These are phyloP conservation scores for Stenchaetothrips biformis DNA, from an alignment of 2,888 invertebrate species.

Conservation along the genomic window DNA sequence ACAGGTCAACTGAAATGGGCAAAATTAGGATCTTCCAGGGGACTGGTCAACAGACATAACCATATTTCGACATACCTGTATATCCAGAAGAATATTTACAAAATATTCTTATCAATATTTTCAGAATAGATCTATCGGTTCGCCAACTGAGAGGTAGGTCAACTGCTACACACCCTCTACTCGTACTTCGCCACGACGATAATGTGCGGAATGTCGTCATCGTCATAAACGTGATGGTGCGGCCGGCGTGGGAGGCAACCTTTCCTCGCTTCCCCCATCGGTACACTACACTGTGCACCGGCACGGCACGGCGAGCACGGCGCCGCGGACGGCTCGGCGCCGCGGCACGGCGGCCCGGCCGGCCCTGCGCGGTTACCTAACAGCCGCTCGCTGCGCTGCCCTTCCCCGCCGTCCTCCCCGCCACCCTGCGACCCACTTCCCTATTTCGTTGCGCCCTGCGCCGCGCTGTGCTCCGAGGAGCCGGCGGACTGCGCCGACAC, in stretches of 20 bases:
- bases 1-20: no score
- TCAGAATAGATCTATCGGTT: neutral
- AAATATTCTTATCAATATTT: neutral
- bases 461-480: neutral
- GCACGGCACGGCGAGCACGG: neutral
- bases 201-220: neutral
- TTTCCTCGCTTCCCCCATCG: slow-evolving; percentile 7
- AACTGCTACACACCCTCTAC: no score
- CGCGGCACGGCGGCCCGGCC: neutral
- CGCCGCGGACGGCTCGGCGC: neutral
- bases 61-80: no score
- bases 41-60: no score
- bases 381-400: neutral
- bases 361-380: slow-evolving; percentile 16
- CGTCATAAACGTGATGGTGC: neutral
- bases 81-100: no score
- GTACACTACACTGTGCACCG: neutral
- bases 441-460: slow-evolving; percentile 8
- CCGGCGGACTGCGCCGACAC: neutral
- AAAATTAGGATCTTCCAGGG: no score
- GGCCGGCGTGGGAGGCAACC: slow-evolving; percentile 18
- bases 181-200: no score
- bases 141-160: no score
- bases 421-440: slow-evolving; percentile 5
- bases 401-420: neutral